These are phyloP conservation scores for Cettia cetti DNA, from an alignment of 2,113 vertebrate species.

Conservation along the genomic window DNA sequence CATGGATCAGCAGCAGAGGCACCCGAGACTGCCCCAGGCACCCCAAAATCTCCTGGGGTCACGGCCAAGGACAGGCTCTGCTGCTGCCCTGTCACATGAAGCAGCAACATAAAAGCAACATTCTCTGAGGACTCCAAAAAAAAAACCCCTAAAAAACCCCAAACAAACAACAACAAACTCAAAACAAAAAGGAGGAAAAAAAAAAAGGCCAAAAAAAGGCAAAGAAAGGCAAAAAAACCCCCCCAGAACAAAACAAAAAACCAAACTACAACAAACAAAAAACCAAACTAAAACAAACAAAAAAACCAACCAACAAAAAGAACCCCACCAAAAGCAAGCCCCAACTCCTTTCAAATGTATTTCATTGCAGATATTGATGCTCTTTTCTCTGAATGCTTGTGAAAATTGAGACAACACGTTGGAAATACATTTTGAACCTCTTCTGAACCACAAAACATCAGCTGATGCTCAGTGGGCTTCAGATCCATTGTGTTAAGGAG, in stretches of 20 bases:
- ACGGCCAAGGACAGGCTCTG: accelerated
- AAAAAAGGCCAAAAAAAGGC: no score
- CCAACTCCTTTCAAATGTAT: not conserved
- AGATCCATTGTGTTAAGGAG: not conserved
- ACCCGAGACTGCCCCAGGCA: not conserved
- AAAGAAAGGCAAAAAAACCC: no score
- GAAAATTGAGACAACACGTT: not conserved
- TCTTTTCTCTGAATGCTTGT: not conserved
- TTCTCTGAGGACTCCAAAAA: not conserved
- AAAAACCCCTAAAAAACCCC: no score
- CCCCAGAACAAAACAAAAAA: not conserved
- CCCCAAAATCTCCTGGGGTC: not conserved
- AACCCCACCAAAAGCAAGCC: not conserved
- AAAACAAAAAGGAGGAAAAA: no score
- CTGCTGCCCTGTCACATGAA: not conserved
- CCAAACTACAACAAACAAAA: not conserved
- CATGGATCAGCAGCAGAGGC: not conserved
- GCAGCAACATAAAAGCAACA: not conserved
- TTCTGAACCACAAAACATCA: not conserved
- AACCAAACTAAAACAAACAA: not conserved
- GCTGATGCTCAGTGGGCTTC: not conserved
- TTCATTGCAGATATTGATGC: not conserved
- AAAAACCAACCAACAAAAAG: no score
- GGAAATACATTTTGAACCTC: accelerated
- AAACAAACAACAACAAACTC: not conserved